Base-by-base conservation (phyloP, 2,113 vertebrate species). In the Anhinga anhinga region DNA sequence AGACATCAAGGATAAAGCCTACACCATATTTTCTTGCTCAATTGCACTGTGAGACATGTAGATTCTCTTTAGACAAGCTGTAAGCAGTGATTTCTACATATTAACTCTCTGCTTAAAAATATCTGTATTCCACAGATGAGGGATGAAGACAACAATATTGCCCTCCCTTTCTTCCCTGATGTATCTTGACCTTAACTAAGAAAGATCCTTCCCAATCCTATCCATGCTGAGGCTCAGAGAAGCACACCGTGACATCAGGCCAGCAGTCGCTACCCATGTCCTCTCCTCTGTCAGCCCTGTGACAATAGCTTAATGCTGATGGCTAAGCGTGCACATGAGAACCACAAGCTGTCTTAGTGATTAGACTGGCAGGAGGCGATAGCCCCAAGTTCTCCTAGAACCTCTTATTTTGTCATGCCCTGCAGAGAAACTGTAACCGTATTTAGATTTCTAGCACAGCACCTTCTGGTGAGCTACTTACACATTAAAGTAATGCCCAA, bases 401-500 rank as follows among this genome's bases (percentile, higher is more conserved):
- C 7, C 3, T 61, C 44, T 81, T 62, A 1, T 58, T 62, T 38
- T 63, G 53, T 23, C 10, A 4, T 88, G 85, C 80, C 73, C 74
- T 80, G 63, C 80, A 88, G 66, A 67, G 58, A 80, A 36, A 47
- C 13, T 69, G 55, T 13, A 62, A 62, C 70, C 38, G 6, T 49
- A 65, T 7, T 63, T 81, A 82, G 67, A 58, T 72, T 91, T 80
- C 69, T 6, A 66, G 88, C 86, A 80, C 66, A 77, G 81, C 42
- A 80, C 82, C 86, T 94, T 91, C 84, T 82, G 50, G 38, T 90
- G 89, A 94, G 93, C 84, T 88, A 3, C 87, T 91, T 55, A 59
- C 40, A 76, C 42, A 25, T 73, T 72, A 62, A 90, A 93, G 63
- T 55, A 50, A 82, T 63, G 50, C 76, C 67, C 59, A n/a, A 47